phyloP scores from a whole-genome alignment of 2,113 vertebrate species.

The Protobothrops mucrosquamatus region DNA sequence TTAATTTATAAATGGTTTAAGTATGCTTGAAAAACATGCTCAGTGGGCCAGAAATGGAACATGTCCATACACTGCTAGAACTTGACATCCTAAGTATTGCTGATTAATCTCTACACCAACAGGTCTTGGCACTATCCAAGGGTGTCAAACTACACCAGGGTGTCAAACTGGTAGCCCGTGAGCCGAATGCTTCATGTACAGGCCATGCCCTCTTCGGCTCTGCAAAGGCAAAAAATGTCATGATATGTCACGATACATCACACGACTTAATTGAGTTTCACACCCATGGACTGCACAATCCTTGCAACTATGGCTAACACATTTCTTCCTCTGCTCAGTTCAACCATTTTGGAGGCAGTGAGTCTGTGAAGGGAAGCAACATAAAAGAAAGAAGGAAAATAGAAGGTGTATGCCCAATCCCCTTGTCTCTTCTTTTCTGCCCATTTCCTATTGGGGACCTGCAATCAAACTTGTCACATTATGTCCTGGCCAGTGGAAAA shows the following conservation, averaged over 20 bases:
- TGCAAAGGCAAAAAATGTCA: too few relatives aligned
- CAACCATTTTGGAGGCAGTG: neutral
- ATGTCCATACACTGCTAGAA: neutral
- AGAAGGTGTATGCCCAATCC: neutral
- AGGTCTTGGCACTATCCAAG: neutral
- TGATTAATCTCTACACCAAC: neutral
- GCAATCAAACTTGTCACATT: neutral
- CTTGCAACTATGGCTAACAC: neutral
- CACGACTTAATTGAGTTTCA: too few relatives aligned
- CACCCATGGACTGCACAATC: neutral
- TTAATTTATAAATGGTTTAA: slow-evolving; percentile 13
- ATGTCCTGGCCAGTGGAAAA: neutral
- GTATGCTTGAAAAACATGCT: neutral
- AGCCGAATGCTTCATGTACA: too few relatives aligned
- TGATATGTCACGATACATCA: too few relatives aligned
- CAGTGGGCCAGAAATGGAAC: neutral
- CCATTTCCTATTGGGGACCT: neutral
- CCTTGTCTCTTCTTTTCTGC: neutral
- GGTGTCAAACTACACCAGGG: neutral
- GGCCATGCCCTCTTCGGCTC: too few relatives aligned
- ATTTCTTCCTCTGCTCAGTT: neutral
- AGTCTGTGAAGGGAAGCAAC: neutral
- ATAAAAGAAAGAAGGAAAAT: neutral
- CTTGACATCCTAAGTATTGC: neutral
- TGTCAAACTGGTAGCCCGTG: too few relatives aligned